Conservation (phyloP, 2,797 vertebrate species). For the Rousettus madagascariensis region DNA sequence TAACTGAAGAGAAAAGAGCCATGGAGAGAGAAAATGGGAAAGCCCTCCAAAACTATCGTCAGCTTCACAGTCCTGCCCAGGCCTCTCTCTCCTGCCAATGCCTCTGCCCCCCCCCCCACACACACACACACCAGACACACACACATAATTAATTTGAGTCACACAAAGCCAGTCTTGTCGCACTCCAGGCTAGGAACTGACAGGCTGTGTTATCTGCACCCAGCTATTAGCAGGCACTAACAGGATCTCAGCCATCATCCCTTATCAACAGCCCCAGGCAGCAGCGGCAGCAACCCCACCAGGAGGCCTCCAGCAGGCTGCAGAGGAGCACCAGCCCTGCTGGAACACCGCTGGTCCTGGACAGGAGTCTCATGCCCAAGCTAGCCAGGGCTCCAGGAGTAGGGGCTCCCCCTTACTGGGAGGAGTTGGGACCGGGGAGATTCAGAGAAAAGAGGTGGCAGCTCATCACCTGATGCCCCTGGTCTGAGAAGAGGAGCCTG, state of each 20-base stretch:
- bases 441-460: not conserved
- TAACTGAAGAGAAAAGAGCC: not conserved
- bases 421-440: not conserved
- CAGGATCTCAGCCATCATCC: not conserved
- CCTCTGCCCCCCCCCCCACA: not conserved
- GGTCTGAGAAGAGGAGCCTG: not conserved
- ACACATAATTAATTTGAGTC: not conserved
- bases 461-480: not conserved
- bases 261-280: not conserved
- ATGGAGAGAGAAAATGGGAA: not conserved
- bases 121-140: not conserved
- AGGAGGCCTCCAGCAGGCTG: not conserved
- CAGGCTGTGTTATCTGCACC: not conserved
- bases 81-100: not conserved
- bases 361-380: not conserved
- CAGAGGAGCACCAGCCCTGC: not conserved
- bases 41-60: not conserved
- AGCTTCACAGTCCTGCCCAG: not conserved
- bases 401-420: not conserved
- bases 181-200: not conserved
- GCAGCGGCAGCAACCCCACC: not conserved
- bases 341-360: not conserved
- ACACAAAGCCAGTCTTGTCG: conserved; percentile 7
- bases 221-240: not conserved
- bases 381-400: not conserved